These are phyloP conservation scores for Schlechtendalia chinensis DNA, from an alignment of 1,140 invertebrate species.

Conservation along the genomic window DNA sequence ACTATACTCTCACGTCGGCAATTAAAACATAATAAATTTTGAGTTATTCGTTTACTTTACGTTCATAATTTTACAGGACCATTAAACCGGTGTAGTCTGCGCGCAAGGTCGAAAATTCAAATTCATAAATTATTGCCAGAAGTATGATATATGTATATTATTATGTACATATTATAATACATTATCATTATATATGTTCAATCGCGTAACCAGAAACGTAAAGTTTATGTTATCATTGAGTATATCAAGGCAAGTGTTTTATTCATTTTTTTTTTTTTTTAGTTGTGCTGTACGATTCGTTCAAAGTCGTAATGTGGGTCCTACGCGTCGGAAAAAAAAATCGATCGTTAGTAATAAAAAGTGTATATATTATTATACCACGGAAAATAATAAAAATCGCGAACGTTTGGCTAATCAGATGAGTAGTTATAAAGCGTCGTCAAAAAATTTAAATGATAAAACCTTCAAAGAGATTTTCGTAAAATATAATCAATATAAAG, in stretches of 20 bases:
- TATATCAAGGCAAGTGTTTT: background rate
- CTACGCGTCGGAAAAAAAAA: background rate
- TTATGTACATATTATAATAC: background rate
- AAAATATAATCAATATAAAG: too few relatives aligned
- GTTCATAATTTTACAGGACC: background rate
- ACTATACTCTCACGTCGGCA: background rate
- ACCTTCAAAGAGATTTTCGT: too few relatives aligned
- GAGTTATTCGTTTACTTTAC: background rate
- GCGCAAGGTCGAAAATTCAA: constrained; percentile 13
- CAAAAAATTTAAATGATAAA: too few relatives aligned
- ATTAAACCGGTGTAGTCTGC: background rate
- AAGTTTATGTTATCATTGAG: background rate
- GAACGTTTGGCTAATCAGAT: background rate
- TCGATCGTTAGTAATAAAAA: constrained; percentile 3
- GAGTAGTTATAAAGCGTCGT: background rate
- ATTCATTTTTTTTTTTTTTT: too few relatives aligned
- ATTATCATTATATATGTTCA: background rate
- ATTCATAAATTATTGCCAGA: background rate
- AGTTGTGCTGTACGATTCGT: background rate
- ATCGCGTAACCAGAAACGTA: background rate
- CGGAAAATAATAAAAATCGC: constrained; percentile 2
- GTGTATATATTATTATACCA: background rate
- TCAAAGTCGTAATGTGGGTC: background rate
- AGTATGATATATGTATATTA: background rate
- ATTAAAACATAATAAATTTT: constrained; percentile 1